Evolutionary conservation across 2,888 invertebrate genomes (phyloP).

Genomic region (Tiliacea citrago): DNA sequence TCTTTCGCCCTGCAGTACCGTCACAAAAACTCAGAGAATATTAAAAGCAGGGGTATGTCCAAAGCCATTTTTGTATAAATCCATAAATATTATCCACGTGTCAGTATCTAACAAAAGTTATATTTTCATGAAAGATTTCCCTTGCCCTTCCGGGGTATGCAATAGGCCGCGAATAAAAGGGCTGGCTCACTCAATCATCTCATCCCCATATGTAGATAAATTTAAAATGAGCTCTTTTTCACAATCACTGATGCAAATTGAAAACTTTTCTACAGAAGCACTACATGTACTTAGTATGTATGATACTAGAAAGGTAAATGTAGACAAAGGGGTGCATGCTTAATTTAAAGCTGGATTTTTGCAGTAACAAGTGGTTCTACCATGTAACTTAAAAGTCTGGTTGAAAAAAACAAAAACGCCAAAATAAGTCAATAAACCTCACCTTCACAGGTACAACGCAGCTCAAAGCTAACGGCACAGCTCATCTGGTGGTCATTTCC

Average conservation of each 20-base stretch:
- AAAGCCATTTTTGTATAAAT: conserved; percentile 46
- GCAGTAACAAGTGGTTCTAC: neutral
- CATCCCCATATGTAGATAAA: conserved; percentile 58
- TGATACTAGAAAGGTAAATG: conserved; percentile 23
- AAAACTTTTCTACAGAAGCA: conserved; percentile 22
- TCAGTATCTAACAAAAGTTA: conserved; percentile 66
- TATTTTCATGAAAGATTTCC: conserved; percentile 65
- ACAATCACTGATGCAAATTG: conserved; percentile 57
- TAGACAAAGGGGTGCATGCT: conserved; percentile 9
- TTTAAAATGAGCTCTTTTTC: conserved; percentile 54
- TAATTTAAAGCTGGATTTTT: conserved; percentile 18
- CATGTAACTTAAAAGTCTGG: neutral
- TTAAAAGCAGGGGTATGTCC: conserved; percentile 19
- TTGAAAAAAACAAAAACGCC: neutral
- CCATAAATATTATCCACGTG: conserved; percentile 62
- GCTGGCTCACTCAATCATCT: conserved; percentile 60
- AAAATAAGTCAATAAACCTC: conserved; percentile 32
- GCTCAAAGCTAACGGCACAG: conserved; percentile 74
- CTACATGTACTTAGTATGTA: conserved; percentile 6
- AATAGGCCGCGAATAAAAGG: conserved; percentile 59
- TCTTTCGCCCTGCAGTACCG: conserved; percentile 14
- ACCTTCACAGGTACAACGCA: conserved; percentile 21
- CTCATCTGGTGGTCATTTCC: conserved; percentile 88
- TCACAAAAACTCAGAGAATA: conserved; percentile 22
- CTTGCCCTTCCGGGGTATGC: conserved; percentile 50